Base-by-base conservation (phyloP, 2,888 invertebrate species). In the Marasmarcha lunaedactyla region DNA sequence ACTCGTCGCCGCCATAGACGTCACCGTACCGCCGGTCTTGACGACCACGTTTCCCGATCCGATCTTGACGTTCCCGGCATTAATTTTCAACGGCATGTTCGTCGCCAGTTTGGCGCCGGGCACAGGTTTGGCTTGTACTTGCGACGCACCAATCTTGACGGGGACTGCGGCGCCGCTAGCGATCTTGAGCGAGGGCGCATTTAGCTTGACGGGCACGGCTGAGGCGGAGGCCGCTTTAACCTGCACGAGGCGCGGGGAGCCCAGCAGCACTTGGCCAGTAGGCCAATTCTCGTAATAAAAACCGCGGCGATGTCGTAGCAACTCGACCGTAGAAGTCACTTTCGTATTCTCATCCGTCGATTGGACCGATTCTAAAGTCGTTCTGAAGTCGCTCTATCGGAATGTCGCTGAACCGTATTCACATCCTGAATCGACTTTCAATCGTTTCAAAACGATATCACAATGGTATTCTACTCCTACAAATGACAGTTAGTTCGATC, bases 51-150 rank as follows among this genome's bases (percentile, higher is more conserved):
- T 83, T 47, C 83, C 71, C 0, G 79, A 67, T 34, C 78, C 76
- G 10, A 84, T 77, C 52, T 84, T 84, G 3, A 84, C 76, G 45
- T 79, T 83, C 13, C 81, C 72, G 1, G 72, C 58, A n/a, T 78
- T 68, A 1, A 84, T 53, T 48, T 84, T 84, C 4, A 84, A 57
- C 1, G 81, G 79, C 15, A 77, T 54, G 35, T 63, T 65, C 7
- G 62, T 48, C 30, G 60, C 57, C 5, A 79, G 64, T 46, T 84
- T 84, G 45, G 78, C 76, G 13, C 77, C 49, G 37, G 64, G 67
- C 1, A 71, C 52, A 35, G 77, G 59, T 46, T 79, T 78, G 39
- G 77, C 76, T 45, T 78, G 81, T 35, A 83, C 54, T 42, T 71
- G 11, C 1, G 76, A 71, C 1, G 78, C 56, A 14, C 79, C 74